Base-by-base conservation (phyloP, 2,797 vertebrate genomes). In the Pipistrellus nathusii region DNA sequence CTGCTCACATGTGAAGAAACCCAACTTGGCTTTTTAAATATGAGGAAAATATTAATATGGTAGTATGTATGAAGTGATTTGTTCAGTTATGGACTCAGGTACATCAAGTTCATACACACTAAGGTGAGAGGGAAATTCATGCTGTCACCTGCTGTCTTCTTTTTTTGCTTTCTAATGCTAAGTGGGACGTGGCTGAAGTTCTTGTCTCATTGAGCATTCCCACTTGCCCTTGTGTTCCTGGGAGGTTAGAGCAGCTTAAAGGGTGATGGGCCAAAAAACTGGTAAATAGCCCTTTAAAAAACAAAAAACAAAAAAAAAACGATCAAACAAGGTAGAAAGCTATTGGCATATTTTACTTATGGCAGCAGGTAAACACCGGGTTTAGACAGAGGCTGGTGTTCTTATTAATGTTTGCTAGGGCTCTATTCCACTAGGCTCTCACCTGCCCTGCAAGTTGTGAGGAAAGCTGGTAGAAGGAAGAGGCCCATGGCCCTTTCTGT, bases 271-370 rank as follows among this genome's bases (percentile, higher is more conserved):
- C 78, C 85, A 59, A 85, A 81, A 88, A 35, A 90, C 71, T 27
- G 23, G 17, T 30, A 73, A 87, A 66, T 66, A 66, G 59, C 14
- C 15, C 93, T 32, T 59, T 25, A 27, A 4, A 6, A 59, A 27
- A 27, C 77, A 12, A 12, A 25, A 27, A 4, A 6, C 27, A 27
- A 27, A 78, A 12, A 12, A 25, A 27, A 59, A 77, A 69, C 73
- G 46, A 21, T 76, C 95, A 76, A 96, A 84, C 57, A 90, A 27
- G 10, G 76, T 73, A 81, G 96, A 96, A 97, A 97, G 73, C 92
- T 97, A 94, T 97, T 95, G 81, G 82, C 80, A 84, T 57, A 59
- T 87, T 87, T 88, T 93, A 69, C 48, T 66, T 30, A 20, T 53
- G 71, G 73, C 71, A 88, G 8, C 48, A 90, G 93, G 85, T 88